Percentiles rank a stretch among this genome's conserved stretches.
phyloP scores from a whole-genome alignment of 2,797 vertebrate genomes.

The Somateria mollissima region DNA sequence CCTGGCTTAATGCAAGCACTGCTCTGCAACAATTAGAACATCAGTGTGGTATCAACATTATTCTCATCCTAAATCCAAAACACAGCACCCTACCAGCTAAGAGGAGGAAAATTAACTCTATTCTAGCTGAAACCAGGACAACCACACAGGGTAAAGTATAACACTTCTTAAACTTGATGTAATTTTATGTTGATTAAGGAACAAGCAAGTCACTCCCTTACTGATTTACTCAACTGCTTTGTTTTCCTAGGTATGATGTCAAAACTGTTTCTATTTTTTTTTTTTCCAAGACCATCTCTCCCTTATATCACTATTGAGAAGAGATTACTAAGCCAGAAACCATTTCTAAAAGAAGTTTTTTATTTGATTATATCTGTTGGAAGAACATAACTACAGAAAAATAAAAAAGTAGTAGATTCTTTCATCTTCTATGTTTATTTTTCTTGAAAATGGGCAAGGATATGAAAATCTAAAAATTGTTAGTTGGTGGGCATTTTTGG shows the following conservation, averaged over 20 bases:
- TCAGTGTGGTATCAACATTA: too few relatives aligned
- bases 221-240: neutral
- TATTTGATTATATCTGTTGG: neutral
- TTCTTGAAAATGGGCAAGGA: conserved; percentile 1
- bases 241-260: neutral
- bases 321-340: neutral
- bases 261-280: neutral
- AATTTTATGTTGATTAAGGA: neutral
- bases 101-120: too few relatives aligned
- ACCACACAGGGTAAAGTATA: neutral
- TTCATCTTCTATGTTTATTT: conserved; percentile 20
- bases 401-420: neutral
- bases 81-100: too few relatives aligned
- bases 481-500: neutral
- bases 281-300: neutral
- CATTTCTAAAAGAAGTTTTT: neutral
- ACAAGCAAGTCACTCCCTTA: neutral
- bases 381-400: neutral
- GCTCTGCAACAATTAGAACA: too few relatives aligned
- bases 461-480: neutral
- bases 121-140: too few relatives aligned
- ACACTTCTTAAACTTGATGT: neutral
- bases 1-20: too few relatives aligned
- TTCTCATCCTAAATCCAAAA: too few relatives aligned
- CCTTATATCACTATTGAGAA: neutral